These are phyloP conservation scores for Euclidia mi DNA, from an alignment of 2,888 invertebrate genomes.

Conservation along the genomic window DNA sequence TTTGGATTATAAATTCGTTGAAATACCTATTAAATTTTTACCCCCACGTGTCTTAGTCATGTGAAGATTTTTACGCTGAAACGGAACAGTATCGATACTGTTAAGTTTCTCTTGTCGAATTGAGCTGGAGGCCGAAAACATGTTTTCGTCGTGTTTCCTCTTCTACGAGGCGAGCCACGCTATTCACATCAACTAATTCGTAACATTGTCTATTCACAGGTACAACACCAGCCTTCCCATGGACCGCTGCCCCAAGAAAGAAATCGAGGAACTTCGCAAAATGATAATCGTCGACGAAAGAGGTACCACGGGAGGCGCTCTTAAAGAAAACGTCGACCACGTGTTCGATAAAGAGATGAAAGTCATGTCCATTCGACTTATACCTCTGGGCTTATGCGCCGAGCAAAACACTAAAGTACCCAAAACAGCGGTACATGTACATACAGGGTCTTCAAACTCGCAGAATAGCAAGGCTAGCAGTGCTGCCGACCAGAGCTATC, in stretches of 20 bases:
- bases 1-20: too few species aligned
- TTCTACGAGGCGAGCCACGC: too few species aligned
- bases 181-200: background rate
- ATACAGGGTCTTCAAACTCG: slow-evolving; percentile 64
- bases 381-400: slow-evolving; percentile 90
- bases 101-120: too few species aligned
- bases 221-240: slow-evolving; percentile 95
- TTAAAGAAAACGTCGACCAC: slow-evolving; percentile 90
- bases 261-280: slow-evolving; percentile 93
- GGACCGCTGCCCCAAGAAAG: slow-evolving; percentile 93
- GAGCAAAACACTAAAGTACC: slow-evolving; percentile 81
- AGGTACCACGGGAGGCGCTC: slow-evolving; percentile 70
- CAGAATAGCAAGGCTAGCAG: slow-evolving; percentile 73
- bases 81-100: too few species aligned
- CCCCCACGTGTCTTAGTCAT: too few species aligned
- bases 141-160: too few species aligned
- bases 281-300: slow-evolving; percentile 92
- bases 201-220: slow-evolving; percentile 62
- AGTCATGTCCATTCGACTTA: slow-evolving; percentile 91
- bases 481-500: slow-evolving; percentile 79
- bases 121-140: too few species aligned
- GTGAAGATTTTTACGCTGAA: too few species aligned
- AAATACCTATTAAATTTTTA: too few species aligned
- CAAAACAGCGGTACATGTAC: slow-evolving; percentile 65
- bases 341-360: slow-evolving; percentile 93